Conservation (phyloP, 1,140 invertebrate genomes). For the Metopolophium dirhodum region DNA sequence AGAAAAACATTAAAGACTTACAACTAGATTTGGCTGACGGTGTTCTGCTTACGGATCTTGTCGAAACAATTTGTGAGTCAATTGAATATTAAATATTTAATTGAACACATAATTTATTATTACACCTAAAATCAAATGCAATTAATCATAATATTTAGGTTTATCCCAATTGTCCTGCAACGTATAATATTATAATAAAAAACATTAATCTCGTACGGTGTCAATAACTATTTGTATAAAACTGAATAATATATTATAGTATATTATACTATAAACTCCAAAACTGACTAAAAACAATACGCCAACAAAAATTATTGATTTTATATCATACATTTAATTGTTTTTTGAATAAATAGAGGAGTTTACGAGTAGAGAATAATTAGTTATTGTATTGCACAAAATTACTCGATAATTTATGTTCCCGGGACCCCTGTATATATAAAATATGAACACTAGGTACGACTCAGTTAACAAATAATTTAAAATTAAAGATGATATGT, state of each 20-base stretch:
- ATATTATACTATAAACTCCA: neutral
- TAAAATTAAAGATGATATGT: neutral
- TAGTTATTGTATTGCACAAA: neutral
- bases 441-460: neutral
- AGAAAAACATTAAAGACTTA: slow-evolving; percentile 82
- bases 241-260: neutral
- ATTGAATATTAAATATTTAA: slow-evolving; percentile 36
- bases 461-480: neutral
- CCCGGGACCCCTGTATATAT: neutral
- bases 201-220: neutral
- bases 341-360: neutral
- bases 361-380: neutral
- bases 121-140: slow-evolving; percentile 7
- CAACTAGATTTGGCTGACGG: slow-evolving; percentile 91
- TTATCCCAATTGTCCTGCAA: neutral
- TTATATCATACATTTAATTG: neutral
- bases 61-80: slow-evolving; percentile 92
- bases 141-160: neutral
- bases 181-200: neutral
- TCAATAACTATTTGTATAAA: neutral
- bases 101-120: neutral
- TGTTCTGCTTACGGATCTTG: slow-evolving; percentile 86
- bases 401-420: neutral
- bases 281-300: neutral
- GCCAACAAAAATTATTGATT: too few relatives aligned